Evolutionary conservation across 2,888 invertebrate species (phyloP), one percentile per base, ranked within the genome.

Genomic region (Caenorhabditis becei): DNA sequence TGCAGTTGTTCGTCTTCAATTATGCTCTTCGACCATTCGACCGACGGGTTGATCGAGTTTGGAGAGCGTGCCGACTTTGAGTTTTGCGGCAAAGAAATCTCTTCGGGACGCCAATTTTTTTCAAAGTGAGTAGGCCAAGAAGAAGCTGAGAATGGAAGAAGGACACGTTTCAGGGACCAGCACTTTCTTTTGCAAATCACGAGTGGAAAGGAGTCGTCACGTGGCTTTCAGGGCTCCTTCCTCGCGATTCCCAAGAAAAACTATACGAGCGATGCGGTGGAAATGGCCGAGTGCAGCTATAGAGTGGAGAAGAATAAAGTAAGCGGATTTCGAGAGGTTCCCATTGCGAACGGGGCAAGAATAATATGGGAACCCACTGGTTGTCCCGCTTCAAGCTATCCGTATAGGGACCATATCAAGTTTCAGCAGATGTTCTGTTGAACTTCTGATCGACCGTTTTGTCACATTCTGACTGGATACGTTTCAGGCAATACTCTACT

Each of bases 51-150:
- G 8, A 80, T 86, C 72, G 86, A 82, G 32, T 69, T 80, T 24
- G 80, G 80, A 24, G 72, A 84, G 32, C 65, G 69, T 5, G 63
- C 84, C 26, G 86, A 86, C 61, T 82, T 82, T 37, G 84, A 84
- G 44, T 84, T 78, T 71, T 86, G 86, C 41, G 83, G 82, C 47
- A 79, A 82, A 70, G 86, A 86, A 80, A 77, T 85, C 62, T 35
- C 74, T 7, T 51, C 67, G 7, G 83, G 85, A 47, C 67, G 75
- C 28, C 69, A 67, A 35, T 84, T 84, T 66, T 82, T 80, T 62
- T 84, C 84, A 32, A 80, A 82, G 84, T 83, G 24, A 47, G 56
- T 14, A 10, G 32, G 10, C 62, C 2, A 24, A 51, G 41, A 49
- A 59, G 58, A 51, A 51, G 20, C 18, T 32, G 23, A 35, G 11